Conservation (phyloP, 2,888 invertebrate genomes). For the Nowickia ferox region DNA sequence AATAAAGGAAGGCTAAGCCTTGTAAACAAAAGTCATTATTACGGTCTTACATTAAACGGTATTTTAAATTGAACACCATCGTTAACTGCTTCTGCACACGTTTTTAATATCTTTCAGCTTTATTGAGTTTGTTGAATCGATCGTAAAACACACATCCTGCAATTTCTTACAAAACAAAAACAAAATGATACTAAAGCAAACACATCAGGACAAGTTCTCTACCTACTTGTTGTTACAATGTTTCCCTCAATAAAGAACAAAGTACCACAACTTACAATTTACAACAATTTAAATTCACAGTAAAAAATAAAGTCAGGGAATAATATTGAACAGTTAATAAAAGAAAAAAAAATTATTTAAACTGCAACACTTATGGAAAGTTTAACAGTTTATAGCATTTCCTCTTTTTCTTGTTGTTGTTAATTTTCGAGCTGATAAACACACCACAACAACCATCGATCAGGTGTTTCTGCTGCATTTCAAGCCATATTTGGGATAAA, state of each 20-base stretch:
- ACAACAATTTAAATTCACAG: constrained; percentile 53
- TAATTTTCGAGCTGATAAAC: constrained; percentile 31
- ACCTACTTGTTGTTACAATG: constrained; percentile 5
- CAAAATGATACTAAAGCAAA: not conserved
- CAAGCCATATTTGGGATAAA: constrained; percentile 65
- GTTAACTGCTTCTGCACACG: constrained; percentile 52
- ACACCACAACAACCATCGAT: constrained; percentile 54
- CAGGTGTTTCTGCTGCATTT: constrained; percentile 68
- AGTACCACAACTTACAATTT: constrained; percentile 32
- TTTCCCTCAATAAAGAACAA: constrained; percentile 9
- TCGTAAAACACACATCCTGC: constrained; percentile 37
- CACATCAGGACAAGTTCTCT: constrained; percentile 16
- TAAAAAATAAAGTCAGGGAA: not conserved
- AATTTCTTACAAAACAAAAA: constrained; percentile 32
- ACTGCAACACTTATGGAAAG: constrained; percentile 49
- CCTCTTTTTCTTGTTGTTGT: constrained; percentile 34
- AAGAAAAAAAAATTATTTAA: constrained; percentile 31
- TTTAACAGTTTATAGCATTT: constrained; percentile 57
- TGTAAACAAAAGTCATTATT: constrained; percentile 48
- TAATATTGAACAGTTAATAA: constrained; percentile 59
- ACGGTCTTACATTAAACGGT: constrained; percentile 59
- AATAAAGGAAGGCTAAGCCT: constrained; percentile 36
- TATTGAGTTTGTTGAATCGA: constrained; percentile 45
- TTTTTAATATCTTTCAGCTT: constrained; percentile 58
- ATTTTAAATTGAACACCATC: constrained; percentile 51